These are phyloP conservation scores for Alviniconcha strummeri DNA, from an alignment of 2,888 invertebrate species.

Conservation along the genomic window DNA sequence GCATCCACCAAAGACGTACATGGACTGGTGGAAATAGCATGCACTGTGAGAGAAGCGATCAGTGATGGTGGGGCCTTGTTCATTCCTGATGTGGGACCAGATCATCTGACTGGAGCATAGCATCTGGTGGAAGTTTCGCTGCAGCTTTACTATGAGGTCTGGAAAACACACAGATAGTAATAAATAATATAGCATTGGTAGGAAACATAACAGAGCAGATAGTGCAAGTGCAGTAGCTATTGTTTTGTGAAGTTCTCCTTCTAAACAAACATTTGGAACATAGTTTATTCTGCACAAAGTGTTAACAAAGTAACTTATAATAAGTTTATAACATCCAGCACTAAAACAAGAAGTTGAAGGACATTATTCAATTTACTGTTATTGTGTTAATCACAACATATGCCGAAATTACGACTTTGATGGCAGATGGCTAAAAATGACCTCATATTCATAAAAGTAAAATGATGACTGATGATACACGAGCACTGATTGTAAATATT, in stretches of 20 bases:
- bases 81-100: conserved; percentile 55
- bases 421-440: no score
- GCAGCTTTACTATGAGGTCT: conserved; percentile 87
- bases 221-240: neutral
- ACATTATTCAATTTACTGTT: no score
- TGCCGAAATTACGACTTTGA: no score
- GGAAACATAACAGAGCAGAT: neutral
- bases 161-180: conserved; percentile 40
- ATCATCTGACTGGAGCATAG: conserved; percentile 72
- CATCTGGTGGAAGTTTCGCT: conserved; percentile 85
- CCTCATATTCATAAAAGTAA: no score
- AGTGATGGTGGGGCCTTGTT: conserved; percentile 84
- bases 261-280: no score
- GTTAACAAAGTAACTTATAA: no score
- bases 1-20: conserved; percentile 97
- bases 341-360: no score
- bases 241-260: neutral
- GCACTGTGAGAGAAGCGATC: conserved; percentile 95
- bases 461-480: no score
- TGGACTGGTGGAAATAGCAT: conserved; percentile 75
- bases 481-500: no score
- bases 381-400: no score
- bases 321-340: no score
- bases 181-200: neutral
- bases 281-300: no score